phyloP scores from a whole-genome alignment of 2,113 vertebrate genomes.

The Aix galericulata region DNA sequence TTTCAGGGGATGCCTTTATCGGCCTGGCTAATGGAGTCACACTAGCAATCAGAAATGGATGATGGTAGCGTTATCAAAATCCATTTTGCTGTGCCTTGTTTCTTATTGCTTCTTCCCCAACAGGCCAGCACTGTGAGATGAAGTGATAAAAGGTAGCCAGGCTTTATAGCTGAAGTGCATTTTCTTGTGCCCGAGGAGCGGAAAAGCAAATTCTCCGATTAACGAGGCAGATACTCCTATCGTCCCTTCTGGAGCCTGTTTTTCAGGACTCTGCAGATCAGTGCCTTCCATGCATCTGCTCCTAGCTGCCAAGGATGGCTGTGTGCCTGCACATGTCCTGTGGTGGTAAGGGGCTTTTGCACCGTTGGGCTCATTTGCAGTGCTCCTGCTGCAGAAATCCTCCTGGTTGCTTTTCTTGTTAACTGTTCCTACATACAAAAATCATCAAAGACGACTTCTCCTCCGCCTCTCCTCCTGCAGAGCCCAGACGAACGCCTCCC shows the following conservation, averaged over 20 bases:
- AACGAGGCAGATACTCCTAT: background rate
- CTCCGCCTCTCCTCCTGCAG: background rate
- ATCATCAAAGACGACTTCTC: background rate
- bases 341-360: background rate
- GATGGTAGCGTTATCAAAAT: background rate
- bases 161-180: background rate
- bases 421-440: background rate
- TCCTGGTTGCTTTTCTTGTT: background rate
- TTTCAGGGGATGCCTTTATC: background rate
- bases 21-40: background rate
- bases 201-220: background rate
- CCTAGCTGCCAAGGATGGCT: too few species aligned
- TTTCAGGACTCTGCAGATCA: background rate
- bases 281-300: background rate
- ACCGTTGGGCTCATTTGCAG: rapidly evolving
- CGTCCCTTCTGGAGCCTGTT: background rate
- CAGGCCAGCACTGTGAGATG: background rate
- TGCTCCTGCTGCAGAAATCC: background rate
- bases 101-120: background rate
- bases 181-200: background rate
- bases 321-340: rapidly evolving
- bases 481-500: background rate
- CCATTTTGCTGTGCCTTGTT: background rate
- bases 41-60: background rate
- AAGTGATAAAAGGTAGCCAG: background rate